Evolutionary conservation across 2,797 vertebrate species (phyloP), one percentile per base, ranked within the genome.

Genomic region (Psittacula derbiana): DNA sequence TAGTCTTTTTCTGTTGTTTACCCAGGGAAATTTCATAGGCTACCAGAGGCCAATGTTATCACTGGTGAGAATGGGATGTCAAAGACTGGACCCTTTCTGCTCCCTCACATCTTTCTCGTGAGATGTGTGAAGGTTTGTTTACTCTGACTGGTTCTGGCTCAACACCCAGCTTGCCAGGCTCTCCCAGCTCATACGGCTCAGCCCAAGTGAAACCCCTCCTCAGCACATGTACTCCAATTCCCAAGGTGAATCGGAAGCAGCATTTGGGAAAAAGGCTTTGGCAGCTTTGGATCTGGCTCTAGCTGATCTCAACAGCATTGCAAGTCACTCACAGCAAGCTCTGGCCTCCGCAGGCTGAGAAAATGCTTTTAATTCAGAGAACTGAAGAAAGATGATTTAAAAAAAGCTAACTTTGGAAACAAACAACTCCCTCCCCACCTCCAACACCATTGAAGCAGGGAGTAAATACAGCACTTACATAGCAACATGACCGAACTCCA

Each of bases 11-110:
- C 33, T 36, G 57, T 36, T 85, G 86, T 96, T 95, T 94, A 95
- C 73, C 70, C 25, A 92, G 58, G 80, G 78, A 93, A 95, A 93
- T 95, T 69, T 30, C 86, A 86, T 0, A 61, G 94, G 88, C 72
- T 95, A 79, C 69, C 53, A 57, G 43, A 88, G 82, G 46, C 69
- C 61, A 67, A 1, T 10, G 36, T 58, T 88, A 72, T 65, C 83
- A 38, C 47, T 67, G 64, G 41, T 1, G 10, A 94, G 73, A 91
- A 61, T 17, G 41, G 25, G 33, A 83, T 0, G 40, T 44, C 80
- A 84, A 62, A 94, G 62, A 65, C 10, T 5, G 8, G 89, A 73
- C n/a, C 83, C 72, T 65, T 90, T 79, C 57, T 62, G 75, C 81
- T 84, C 76, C 61, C 78, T 90, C 60, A 25, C 44, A 4, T 65